Base-by-base conservation (phyloP, 2,113 vertebrate genomes). In the Neopipo cinnamomea region DNA sequence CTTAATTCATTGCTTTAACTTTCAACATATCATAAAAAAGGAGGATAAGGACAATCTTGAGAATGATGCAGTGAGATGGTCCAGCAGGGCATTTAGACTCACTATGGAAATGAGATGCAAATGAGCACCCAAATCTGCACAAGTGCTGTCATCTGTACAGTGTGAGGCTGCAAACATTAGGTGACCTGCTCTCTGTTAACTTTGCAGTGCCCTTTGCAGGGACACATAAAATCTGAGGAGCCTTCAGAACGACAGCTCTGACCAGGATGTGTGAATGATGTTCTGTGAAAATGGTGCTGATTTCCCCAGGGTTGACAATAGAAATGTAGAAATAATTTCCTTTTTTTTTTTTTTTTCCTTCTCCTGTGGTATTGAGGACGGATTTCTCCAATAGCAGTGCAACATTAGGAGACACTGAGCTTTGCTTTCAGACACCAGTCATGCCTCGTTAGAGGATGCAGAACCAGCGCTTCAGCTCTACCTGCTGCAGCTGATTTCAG, bases 151-250 rank as follows among this genome's bases (percentile, higher is more conserved):
- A 35, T 8, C 23, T 49, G 23, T 9, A 27, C 11, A 5, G 8
- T 1, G 18, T 15, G 20, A 56, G 24, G 66, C 11, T 7, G 0
- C 8, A 39, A 2, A 4, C 0, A 1, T 1, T 6, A 6, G 9
- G 21, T 23, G 46, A 27, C 16, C 52, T 12, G 47, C 13, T 28
- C 44, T 66, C 7, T 53, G 46, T 12, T 21, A 41, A 42, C 21
- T 68, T 22, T 37, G 25, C 41, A 23, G 17, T 13, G 46, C 23
- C 22, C 37, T 6, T n/a, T 2, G 12, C 1, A 2, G 5, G 20
- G 8, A 8, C 22, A 31, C 3, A 1, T 0, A 0, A 58, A 47
- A 53, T 5, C 9, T 12, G 12, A 33, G 53, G 27, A 71, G 33
- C 6, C 12, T 8, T 12, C 4, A 9, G 42, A 47, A 22, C 2